Evolutionary conservation across 2,888 invertebrate genomes (phyloP), one percentile per base, ranked within the genome.

Genomic region (Troides aeacus): DNA sequence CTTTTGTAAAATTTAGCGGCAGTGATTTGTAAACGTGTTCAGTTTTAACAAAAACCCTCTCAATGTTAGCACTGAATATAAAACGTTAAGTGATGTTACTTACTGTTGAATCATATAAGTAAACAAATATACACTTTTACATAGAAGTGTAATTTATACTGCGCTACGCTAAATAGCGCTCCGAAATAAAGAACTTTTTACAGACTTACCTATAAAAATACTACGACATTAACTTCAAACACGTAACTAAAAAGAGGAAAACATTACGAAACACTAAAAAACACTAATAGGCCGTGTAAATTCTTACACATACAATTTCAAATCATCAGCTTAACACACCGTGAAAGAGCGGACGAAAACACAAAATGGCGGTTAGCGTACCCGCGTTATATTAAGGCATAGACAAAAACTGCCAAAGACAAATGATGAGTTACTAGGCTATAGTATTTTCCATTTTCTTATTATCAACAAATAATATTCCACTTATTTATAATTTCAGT

Each of bases 161-260:
- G 59, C 56, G 50, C 56, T 60, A 64, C 63, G 53, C 62, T 53
- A 66, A 23, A 15, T 59, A 65, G 58, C 65, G 56, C 63, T 63
- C 39, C 39, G n/a, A 17, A 64, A 46, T 50, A 23, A 21, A 66
- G 10, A 42, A 42, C 46, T 53, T 53, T 66, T 58, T 15, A 62
- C 63, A 21, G 21, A 76, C 75, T 76, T 72, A 76, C 75, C 75
- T 73, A 75, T 71, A 69, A 69, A 67, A 63, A 70, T 68, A 60
- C 66, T 68, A 72, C 66, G 67, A 70, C 59, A 70, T 66, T 65
- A 57, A 70, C 62, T 63, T 36, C 57, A 68, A 63, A 63, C 71
- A 64, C 68, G 70, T 59, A 64, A 62, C 39, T 50, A 39, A 63
- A 66, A 66, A 15, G 18, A 8, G 18, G 46, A 46, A 60, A 66